Evolutionary conservation across 2,113 vertebrate genomes (phyloP).

Genomic region (Chunga burmeisteri): DNA sequence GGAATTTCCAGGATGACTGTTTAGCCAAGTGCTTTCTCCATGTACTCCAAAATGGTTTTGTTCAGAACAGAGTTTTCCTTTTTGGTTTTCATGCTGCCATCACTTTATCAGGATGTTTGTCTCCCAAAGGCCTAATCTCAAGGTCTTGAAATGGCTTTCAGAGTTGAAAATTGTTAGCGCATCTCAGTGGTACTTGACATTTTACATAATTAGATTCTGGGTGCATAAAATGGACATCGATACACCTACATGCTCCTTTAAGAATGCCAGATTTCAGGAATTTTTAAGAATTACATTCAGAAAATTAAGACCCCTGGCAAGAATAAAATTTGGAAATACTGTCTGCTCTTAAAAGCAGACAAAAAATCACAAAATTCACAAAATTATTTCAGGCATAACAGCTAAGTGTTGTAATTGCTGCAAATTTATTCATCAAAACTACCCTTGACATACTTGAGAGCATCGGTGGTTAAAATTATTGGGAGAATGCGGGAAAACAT

Average conservation of each 20-base stretch:
- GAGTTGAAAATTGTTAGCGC: background rate
- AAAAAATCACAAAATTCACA: background rate
- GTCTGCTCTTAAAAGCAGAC: background rate
- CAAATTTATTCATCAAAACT: background rate
- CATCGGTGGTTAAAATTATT: background rate
- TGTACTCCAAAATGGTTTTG: background rate
- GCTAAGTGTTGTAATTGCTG: background rate
- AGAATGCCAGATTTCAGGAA: background rate
- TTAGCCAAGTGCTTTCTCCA: background rate
- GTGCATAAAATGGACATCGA: background rate
- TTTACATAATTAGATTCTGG: background rate
- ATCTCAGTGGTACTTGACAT: background rate
- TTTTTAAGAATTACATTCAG: background rate
- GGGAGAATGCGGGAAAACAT: background rate
- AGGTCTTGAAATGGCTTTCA: background rate
- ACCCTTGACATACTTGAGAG: background rate
- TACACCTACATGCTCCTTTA: background rate
- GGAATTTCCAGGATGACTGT: background rate
- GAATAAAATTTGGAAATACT: background rate
- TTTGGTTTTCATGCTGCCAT: background rate
- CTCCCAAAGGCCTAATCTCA: background rate
- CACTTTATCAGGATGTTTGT: background rate
- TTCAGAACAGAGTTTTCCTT: background rate
- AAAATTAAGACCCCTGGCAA: background rate
- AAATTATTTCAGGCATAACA: background rate